A percentile compares a stretch with the other conserved stretches of the same genome.
These are phyloP conservation scores for Drosophila repletoides DNA, from an alignment of 1,140 invertebrate genomes.

Conservation along the genomic window DNA sequence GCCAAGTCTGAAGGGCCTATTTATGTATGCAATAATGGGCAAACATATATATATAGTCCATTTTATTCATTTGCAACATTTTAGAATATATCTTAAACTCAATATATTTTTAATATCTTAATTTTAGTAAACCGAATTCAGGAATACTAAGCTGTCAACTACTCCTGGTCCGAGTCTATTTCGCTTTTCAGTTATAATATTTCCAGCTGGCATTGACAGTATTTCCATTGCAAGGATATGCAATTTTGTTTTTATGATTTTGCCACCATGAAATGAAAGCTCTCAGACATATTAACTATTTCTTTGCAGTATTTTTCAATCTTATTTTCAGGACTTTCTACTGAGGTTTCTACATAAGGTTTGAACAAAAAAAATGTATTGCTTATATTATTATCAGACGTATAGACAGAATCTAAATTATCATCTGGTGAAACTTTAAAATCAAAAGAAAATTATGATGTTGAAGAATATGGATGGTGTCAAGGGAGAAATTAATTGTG, in stretches of 20 bases:
- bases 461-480: neutral
- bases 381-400: neutral
- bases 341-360: neutral
- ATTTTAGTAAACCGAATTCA: slow-evolving; percentile 2
- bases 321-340: neutral
- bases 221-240: neutral
- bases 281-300: slow-evolving; percentile 8
- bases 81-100: no score
- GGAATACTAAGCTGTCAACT: neutral
- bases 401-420: neutral
- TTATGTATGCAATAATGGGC: no score
- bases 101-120: no score
- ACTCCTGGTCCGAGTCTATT: neutral
- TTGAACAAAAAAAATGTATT: neutral
- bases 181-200: slow-evolving; percentile 11
- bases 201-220: slow-evolving; percentile 11
- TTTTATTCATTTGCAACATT: no score
- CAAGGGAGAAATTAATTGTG: neutral
- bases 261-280: slow-evolving; percentile 25
- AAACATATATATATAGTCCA: no score
- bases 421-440: no score
- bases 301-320: slow-evolving; percentile 21
- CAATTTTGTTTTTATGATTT: neutral
- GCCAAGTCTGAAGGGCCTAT: no score
- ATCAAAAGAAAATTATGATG: no score